phyloP scores from a whole-genome alignment of 1,140 invertebrate genomes.

The Doryteuthis pealeii region DNA sequence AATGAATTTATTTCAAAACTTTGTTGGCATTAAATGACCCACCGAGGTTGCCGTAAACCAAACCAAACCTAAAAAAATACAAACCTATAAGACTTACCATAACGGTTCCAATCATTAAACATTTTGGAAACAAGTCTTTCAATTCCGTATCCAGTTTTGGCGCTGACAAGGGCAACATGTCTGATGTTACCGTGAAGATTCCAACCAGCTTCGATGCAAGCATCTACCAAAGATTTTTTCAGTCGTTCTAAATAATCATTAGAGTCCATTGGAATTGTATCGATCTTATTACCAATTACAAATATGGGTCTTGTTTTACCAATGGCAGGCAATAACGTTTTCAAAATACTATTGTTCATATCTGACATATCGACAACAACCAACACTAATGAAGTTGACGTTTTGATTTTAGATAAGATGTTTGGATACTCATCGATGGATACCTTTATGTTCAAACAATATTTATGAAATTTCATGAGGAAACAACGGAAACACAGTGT shows the following conservation, averaged over 20 bases:
- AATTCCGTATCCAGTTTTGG: slow-evolving; percentile 93
- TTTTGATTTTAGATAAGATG: slow-evolving; percentile 67
- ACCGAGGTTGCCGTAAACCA: too few relatives aligned
- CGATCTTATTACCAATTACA: slow-evolving; percentile 93
- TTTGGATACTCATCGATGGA: slow-evolving; percentile 78
- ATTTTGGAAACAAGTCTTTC: slow-evolving; percentile 85
- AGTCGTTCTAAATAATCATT: slow-evolving; percentile 73
- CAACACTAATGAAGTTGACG: slow-evolving; percentile 71
- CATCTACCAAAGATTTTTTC: slow-evolving; percentile 65
- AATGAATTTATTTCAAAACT: too few relatives aligned
- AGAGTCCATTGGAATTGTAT: slow-evolving; percentile 83
- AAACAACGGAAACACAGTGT: slow-evolving; percentile 88
- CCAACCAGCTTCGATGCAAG: slow-evolving; percentile 67
- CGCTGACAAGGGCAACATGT: slow-evolving; percentile 78
- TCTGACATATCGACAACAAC: slow-evolving; percentile 88
- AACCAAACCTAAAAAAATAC: too few relatives aligned
- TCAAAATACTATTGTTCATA: slow-evolving; percentile 82
- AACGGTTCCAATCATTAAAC: slow-evolving; percentile 64
- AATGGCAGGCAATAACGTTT: slow-evolving; percentile 54
- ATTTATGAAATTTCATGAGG: slow-evolving; percentile 80
- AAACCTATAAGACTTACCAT: too few relatives aligned
- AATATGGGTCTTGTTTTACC: slow-evolving; percentile 66
- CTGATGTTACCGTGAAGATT: slow-evolving; percentile 71
- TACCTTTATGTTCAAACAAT: slow-evolving; percentile 82
- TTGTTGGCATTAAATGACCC: too few relatives aligned